Conservation (phyloP, 2,888 invertebrate species). For the Noctua fimbriata region DNA sequence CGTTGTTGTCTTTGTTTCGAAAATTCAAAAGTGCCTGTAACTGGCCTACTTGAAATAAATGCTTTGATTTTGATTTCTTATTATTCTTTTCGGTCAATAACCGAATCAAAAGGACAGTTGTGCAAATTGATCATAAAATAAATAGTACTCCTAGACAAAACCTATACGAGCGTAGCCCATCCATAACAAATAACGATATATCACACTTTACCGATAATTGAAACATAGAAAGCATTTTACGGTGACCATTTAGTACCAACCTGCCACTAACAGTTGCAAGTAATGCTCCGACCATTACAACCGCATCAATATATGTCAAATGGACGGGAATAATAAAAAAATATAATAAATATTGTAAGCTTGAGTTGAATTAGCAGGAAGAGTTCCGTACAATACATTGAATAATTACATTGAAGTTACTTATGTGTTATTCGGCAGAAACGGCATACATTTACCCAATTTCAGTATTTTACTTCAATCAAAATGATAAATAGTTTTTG, state of each 20-base stretch:
- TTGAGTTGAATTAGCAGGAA: not conserved
- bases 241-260: slow-evolving; percentile 71
- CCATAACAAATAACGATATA: slow-evolving; percentile 78
- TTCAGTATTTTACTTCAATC: not conserved
- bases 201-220: slow-evolving; percentile 78
- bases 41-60: too few relatives aligned
- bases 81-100: not conserved
- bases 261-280: slow-evolving; percentile 71
- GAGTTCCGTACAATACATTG: slow-evolving; percentile 61
- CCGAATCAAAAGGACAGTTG: slow-evolving; percentile 17
- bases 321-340: slow-evolving; percentile 76
- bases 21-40: too few relatives aligned
- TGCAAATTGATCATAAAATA: slow-evolving; percentile 36
- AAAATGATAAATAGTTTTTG: not conserved
- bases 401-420: not conserved
- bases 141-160: slow-evolving; percentile 39
- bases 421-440: not conserved
- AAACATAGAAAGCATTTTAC: slow-evolving; percentile 85
- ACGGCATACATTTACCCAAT: not conserved
- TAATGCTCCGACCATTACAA: slow-evolving; percentile 68
- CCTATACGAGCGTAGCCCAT: slow-evolving; percentile 40
- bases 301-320: slow-evolving; percentile 84
- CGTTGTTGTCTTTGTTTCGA: too few relatives aligned
- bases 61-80: too few relatives aligned
- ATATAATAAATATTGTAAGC: slow-evolving; percentile 43